Evolutionary conservation across 2,113 vertebrate genomes (phyloP), one percentile per base, ranked within the genome.

Genomic region (Ursus arctos): DNA sequence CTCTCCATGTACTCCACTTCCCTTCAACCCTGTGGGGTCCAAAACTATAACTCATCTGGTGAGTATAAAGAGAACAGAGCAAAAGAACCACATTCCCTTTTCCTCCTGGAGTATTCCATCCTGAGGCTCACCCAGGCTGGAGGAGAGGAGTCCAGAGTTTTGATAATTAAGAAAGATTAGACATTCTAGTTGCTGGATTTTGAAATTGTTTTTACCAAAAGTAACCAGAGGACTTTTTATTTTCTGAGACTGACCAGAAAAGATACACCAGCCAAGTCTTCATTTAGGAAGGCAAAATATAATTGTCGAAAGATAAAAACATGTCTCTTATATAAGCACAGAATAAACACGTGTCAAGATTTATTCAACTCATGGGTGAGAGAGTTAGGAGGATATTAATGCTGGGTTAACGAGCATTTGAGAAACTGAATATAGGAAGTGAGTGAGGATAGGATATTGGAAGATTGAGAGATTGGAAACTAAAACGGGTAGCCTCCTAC

Each of bases 281-380:
- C 33, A n/a, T 72, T 72, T 87, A 82, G 40, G 47, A 49, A 74
- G n/a, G 40, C 65, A 71, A 89, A 49, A 6, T 55, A 85, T 93
- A 81, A 86, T 81, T 88, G 95, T 91, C 31, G 13, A 72, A 94
- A 82, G 55, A 77, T 53, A 81, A 91, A 89, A 92, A 83, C 19
- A 33, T 13, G 51, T 22, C 72, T 74, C 4, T 88, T 24, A 71
- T 33, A 53, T 5, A 92, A 61, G 47, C 13, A 67, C 31, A 72
- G 28, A 76, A 71, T 80, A 93, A 88, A n/a, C 36, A 11, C 1
- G 7, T 94, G 71, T 93, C 91, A 94, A 67, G 40, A 72, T 81
- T 11, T 65, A 36, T 80, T 95, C 74, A 83, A 92, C 12, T 92
- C 26, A 71, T 63, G 82, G 31, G 36, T 61, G 85, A 96, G 26